A percentile compares a stretch with the other conserved stretches of the same genome.
phyloP scores from a whole-genome alignment of 2,888 invertebrate genomes.

The Lapara coniferarum region DNA sequence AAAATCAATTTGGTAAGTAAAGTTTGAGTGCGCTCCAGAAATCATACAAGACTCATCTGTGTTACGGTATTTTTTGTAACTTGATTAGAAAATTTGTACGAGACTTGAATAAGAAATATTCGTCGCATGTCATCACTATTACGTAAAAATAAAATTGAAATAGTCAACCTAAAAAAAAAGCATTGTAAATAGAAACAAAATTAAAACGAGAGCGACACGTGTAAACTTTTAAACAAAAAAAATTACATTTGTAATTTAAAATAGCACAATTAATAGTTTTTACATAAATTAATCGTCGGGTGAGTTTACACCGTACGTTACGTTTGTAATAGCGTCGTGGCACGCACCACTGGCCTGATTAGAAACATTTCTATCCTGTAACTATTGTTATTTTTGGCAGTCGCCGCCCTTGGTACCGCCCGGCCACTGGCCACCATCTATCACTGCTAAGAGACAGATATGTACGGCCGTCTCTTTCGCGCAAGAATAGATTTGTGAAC shows the following conservation, averaged over 20 bases:
- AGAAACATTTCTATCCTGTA: conserved; percentile 33
- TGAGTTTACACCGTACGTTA: background rate
- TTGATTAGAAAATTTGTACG: too few relatives aligned
- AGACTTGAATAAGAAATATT: too few relatives aligned
- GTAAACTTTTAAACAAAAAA: too few relatives aligned
- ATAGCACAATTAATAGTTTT: too few relatives aligned
- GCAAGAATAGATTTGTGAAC: conserved; percentile 4
- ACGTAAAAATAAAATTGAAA: too few relatives aligned
- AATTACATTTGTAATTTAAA: too few relatives aligned
- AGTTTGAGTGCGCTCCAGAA: conserved; percentile 7
- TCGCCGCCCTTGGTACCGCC: conserved; percentile 37
- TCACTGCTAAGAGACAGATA: background rate
- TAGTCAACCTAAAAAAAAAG: too few relatives aligned
- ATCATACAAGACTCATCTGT: background rate
- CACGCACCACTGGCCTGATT: conserved; percentile 30
- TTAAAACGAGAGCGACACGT: too few relatives aligned
- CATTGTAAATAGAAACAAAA: too few relatives aligned
- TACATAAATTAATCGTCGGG: background rate
- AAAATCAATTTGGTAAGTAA: background rate
- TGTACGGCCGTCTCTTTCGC: conserved; percentile 10
- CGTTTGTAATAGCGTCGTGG: background rate
- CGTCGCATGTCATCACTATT: too few relatives aligned
- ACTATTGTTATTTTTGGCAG: conserved; percentile 52
- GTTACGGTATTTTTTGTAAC: too few relatives aligned
- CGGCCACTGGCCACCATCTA: conserved; percentile 13